Percentiles rank a stretch among this genome's conserved stretches.
Evolutionary conservation across 2,888 invertebrate species (phyloP).

Genomic region (Theodoxus fluviatilis): DNA sequence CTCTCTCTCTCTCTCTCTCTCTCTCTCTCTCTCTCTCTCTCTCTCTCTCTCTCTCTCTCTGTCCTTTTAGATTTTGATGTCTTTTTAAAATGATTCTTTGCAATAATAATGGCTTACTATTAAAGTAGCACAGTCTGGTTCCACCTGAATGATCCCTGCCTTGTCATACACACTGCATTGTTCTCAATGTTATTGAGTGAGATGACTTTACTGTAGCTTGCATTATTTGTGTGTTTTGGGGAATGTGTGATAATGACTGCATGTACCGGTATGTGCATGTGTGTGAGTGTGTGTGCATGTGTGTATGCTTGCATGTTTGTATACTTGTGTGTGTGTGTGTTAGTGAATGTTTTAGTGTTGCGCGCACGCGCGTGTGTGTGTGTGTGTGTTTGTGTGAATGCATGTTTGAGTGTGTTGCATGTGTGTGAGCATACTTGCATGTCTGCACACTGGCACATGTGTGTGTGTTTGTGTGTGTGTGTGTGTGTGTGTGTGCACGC

Average conservation of each 20-base stretch:
- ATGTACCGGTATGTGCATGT: neutral
- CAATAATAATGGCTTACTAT: no score
- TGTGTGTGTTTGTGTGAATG: neutral
- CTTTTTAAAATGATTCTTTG: neutral
- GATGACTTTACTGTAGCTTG: neutral
- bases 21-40: neutral
- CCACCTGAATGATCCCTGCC: no score
- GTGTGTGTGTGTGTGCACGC: slow-evolving; percentile 7
- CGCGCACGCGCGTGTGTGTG: neutral
- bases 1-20: neutral
- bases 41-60: slow-evolving; percentile 6
- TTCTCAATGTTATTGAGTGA: no score
- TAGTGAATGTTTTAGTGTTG: neutral
- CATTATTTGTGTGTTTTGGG: neutral
- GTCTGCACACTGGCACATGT: neutral
- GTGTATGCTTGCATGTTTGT: neutral
- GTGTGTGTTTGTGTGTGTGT: slow-evolving; percentile 10
- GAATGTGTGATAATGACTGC: neutral
- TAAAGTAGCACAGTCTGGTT: no score
- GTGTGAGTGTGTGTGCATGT: neutral
- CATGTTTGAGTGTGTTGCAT: neutral
- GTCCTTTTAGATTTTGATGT: neutral
- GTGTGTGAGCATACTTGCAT: slow-evolving; percentile 11
- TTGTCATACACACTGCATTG: no score
- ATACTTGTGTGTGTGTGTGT: neutral